Conservation (phyloP, 30 jellyfish, hydroid and myxozoan species). For the Morbakka virulenta region DNA sequence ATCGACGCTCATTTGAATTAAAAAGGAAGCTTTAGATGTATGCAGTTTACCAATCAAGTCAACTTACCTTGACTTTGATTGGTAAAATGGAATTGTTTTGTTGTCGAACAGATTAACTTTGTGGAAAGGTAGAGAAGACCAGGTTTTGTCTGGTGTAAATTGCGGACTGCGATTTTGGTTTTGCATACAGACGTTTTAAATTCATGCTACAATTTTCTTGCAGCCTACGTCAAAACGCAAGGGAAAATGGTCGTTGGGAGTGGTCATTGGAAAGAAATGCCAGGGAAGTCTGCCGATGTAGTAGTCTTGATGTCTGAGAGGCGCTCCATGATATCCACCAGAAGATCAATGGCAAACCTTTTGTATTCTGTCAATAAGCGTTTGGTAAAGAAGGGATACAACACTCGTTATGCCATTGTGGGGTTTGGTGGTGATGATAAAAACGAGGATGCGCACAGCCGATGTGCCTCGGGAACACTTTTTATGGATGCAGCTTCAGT, state of each 20-base stretch:
- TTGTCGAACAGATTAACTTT: too few relatives aligned
- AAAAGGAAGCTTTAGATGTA: too few relatives aligned
- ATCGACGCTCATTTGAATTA: too few relatives aligned
- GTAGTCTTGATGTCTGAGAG: constrained; percentile 86
- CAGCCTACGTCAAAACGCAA: background rate
- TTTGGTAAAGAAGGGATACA: constrained; percentile 41
- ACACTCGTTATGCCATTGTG: constrained; percentile 84
- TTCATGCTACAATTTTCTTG: too few relatives aligned
- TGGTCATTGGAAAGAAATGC: constrained; percentile 52
- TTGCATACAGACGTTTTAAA: too few relatives aligned
- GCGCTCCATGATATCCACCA: constrained; percentile 14
- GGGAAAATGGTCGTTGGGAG: background rate
- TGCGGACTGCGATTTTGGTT: too few relatives aligned
- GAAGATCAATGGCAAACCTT: constrained; percentile 39
- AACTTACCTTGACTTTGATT: too few relatives aligned
- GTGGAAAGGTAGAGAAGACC: too few relatives aligned
- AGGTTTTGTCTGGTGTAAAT: too few relatives aligned
- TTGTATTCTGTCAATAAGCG: constrained; percentile 48
- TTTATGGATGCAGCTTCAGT: constrained; percentile 45
- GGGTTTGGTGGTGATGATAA: constrained; percentile 85
- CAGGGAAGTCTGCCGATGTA: constrained; percentile 67
- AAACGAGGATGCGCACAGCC: constrained; percentile 72
- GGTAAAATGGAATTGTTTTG: too few relatives aligned
- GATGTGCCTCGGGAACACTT: constrained; percentile 61
- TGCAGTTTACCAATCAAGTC: too few relatives aligned